Evolutionary conservation across 2,888 invertebrate species (phyloP), one percentile per base, ranked within the genome.

Genomic region (Scrobipalpa costella): DNA sequence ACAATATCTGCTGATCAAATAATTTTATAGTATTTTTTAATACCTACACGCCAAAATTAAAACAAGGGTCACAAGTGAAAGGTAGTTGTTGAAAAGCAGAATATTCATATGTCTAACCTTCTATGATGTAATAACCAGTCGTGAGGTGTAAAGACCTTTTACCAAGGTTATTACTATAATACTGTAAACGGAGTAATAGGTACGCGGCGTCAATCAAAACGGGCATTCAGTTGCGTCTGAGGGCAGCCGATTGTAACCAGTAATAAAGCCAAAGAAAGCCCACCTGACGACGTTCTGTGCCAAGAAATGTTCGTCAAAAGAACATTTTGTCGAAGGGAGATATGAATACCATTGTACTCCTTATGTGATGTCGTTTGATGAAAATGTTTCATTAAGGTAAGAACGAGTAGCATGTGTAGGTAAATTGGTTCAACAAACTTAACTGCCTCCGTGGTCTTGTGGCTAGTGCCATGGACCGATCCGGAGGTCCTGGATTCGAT

Each of bases 221-320:
- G 5, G 49, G n/a, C 44, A 44, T 50, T 17, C 7, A 47, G 47
- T 15, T 21, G 21, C 50, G 21, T 50, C 65, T 50, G 57, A 44
- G 63, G 52, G 11, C 38, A 44, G 13, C 58, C 61, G 66, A 68
- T 68, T 66, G 63, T 61, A 58, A n/a, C 9, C 50, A 33, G 38
- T 47, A 64, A 58, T 63, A 64, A 52, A 55, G 57, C 55, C n/a
- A 21, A 49, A 50, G 19, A 50, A 61, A 61, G 44, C 50, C 61
- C 60, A 49, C 44, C 49, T 49, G 33, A 50, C 52, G 36, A 63
- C 50, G 61, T 60, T 63, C 38, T 64, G 63, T 59, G 61, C 62
- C 34, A 11, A 19, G 13, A 40, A 40, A 40, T 40, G 40, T 40
- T 40, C 40, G 40, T 40, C 40, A 40, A 50, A 19, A 21, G 49